These are phyloP conservation scores for Synergus japonicus DNA, from an alignment of 2,888 invertebrate species.

Conservation along the genomic window DNA sequence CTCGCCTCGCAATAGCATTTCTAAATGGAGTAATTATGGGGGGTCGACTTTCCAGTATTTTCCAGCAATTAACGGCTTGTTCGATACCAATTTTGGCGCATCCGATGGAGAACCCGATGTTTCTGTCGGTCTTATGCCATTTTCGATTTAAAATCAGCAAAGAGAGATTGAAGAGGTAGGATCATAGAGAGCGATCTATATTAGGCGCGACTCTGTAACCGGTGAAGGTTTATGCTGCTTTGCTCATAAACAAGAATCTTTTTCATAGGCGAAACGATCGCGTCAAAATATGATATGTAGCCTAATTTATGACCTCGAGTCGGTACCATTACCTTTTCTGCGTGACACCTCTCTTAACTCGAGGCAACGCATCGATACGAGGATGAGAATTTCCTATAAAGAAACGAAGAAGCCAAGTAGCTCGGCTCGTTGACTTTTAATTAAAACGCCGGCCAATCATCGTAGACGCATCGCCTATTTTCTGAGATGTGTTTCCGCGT, in stretches of 20 bases:
- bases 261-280: constrained; percentile 50
- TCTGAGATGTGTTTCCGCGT: constrained; percentile 58
- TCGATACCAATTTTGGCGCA: constrained; percentile 46
- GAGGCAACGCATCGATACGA: constrained; percentile 44
- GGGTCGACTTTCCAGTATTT: constrained; percentile 30
- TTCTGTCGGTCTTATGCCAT: neutral
- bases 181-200: constrained; percentile 18
- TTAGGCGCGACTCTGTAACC: constrained; percentile 1
- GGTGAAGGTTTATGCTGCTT: neutral
- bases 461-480: constrained; percentile 13
- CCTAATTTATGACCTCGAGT: constrained; percentile 62
- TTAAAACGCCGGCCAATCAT: constrained; percentile 60
- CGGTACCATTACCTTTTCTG: constrained; percentile 55
- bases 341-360: constrained; percentile 54
- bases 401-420: constrained; percentile 43
- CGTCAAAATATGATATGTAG: constrained; percentile 49
- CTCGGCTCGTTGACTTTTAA: constrained; percentile 54
- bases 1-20: neutral
- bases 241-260: constrained; percentile 50
- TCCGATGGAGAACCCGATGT: constrained; percentile 9
- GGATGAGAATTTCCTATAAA: neutral
- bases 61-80: constrained; percentile 44
- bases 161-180: neutral
- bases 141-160: neutral
- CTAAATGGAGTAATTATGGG: constrained; percentile 41